Evolutionary conservation across 1,140 invertebrate genomes (phyloP), one percentile per base, ranked within the genome.

Genomic region (Cylas formicarius): DNA sequence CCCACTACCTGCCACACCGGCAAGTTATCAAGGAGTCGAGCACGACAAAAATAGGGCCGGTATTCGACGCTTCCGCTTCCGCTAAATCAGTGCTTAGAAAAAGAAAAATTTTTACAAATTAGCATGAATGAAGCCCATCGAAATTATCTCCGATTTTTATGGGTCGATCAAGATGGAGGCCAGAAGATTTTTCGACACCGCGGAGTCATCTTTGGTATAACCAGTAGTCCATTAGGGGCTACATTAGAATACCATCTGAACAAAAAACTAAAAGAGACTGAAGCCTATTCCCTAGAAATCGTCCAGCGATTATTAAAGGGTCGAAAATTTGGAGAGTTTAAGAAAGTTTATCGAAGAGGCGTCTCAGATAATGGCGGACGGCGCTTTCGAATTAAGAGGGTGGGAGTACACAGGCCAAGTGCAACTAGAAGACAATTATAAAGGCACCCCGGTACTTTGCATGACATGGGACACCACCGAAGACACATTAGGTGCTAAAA

Each of bases 41-140:
- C 8, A 57, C 50, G 1, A 55, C 50, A 2, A 28, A 26, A 14
- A 19, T 56, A 4, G 14, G 53, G 8, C 50, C 53, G 2, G 47
- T 57, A 11, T 57, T 49, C 27, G 52, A 57, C 33, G 52, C 50
- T 5, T 47, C 60, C 1, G 57, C 62, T 9, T 18, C 65, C 65
- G 0, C 49, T 67, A 6, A 69, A 69, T 49, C 42, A 65, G n/a
- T 68, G 59, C 42, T 35, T 67, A 3, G 58, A 65, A 21, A 63
- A 60, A 17, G 56, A 65, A 21, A 67, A 61, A 0, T 72, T 72
- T 56, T 46, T 66, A 9, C 61, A 67, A 43, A 65, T 72, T 11
- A 28, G 13, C n/a, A 16, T 63, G 18, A 3, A 23, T 21, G 11
- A 41, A 21, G 26, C 50, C 9, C 61, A 69, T 35, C 31, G 64